Base-by-base conservation (phyloP, 2,888 invertebrate genomes). In the Calameuta idolon region DNA sequence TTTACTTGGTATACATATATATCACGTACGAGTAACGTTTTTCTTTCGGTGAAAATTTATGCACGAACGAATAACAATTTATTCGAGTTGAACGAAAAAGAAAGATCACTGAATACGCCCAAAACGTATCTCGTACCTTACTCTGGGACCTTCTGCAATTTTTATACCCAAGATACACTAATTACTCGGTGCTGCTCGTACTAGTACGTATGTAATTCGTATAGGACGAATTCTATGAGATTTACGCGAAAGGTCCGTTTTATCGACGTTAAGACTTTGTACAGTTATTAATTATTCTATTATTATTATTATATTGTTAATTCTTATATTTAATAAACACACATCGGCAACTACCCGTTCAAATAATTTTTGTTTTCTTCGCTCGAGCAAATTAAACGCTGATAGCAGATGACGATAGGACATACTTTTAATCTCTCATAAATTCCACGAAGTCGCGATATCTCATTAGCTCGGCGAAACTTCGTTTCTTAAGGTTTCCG, bases 281-380 rank as follows among this genome's bases (percentile, higher is more conserved):
- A 85, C 84, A 85, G 83, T 82, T 81, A 79, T 35, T 77, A 80
- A 79, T 75, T 75, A 81, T 81, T 80, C 69, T 74, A 73, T 76
- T 80, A 81, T 78, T 76, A 77, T 34, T 71, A 76, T 30, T 76
- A 79, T 79, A 69, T 79, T 87, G 86, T 88, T 89, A 84, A 87
- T 82, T 83, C 80, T 82, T 84, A 80, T 89, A 88, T 86, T 88
- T 85, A 89, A 89, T 89, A 88, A 89, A 89, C 77, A 76, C 55
- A 55, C 55, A 9, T 9, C 55, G 55, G 55, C 23, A 55, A 37
- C 2, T 68, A 34, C 69, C 37, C 35, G 73, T 76, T 78, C 68
- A 76, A 75, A 76, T 75, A 55, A 76, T 74, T 75, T 75, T n/a
- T 12, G 37, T 35, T 34, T 55, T 23, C 23, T 55, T 55, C 9